Evolutionary conservation across 1,140 invertebrate species (phyloP), one percentile per base, ranked within the genome.

Genomic region (Drosophila lowei): DNA sequence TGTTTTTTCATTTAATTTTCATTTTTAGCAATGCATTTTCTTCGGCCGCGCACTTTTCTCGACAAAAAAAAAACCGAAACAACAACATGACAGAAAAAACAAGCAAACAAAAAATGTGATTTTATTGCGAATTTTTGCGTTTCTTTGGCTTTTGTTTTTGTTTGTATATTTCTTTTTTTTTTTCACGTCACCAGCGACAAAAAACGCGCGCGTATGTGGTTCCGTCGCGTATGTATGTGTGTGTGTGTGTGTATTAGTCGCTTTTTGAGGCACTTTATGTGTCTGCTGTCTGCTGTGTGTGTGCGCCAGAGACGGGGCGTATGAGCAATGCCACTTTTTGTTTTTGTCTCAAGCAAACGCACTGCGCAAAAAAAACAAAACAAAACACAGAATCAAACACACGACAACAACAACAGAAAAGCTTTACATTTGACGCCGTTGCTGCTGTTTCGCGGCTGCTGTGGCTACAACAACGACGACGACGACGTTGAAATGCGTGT

Each of bases 241-340:
- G 41, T 49, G 46, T 28, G 18, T 30, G 7, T 46, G 48, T 50
- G 25, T 53, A 6, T 21, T 30, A 30, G 43, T 58, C 11, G 23
- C 43, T 47, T 47, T 47, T 11, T 48, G 15, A 34, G 30, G 50
- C 38, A 34, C 30, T 28, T 53, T 34, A 21, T 41, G 30, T 53
- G 11, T 16, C 11, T 43, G 11, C 18, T 18, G 23, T 9, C 34
- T 18, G 44, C 18, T 55, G 53, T 41, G 56, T 53, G 58, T 60
- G 57, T 63, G 58, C 62, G 60, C 44, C 60, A 58, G 72, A 70
- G 80, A 85, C 64, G 72, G 80, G 80, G 81, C 80, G 81, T 85
- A 85, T 85, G 83, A 86, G 83, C 81, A 77, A 85, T 85, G 70
- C 80, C 77, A 85, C 81, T 81, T 85, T 84, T 59, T 84, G 55